Base-by-base conservation (phyloP, 2,113 vertebrate species). In the Aythya baeri region DNA sequence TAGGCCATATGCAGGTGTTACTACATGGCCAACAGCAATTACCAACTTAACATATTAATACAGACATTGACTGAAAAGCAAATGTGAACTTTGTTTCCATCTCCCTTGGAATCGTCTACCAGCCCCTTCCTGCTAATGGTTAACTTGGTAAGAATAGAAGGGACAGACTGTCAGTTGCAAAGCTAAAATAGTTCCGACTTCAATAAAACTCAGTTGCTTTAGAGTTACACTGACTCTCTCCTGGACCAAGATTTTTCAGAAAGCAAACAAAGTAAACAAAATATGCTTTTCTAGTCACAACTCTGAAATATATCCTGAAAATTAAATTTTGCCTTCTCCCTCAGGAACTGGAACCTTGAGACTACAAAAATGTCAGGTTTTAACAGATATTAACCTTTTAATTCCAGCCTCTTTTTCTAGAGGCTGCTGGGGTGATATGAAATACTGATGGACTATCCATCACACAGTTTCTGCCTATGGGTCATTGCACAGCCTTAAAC, bases 351-450 rank as follows among this genome's bases (percentile, higher is more conserved):
- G 87, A 76, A 92, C 44, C 73, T 89, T 67, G 71, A 93, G 54
- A 82, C 65, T 76, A 95, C 85, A 82, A 71, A 93, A 74, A 50
- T 86, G 89, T 91, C 88, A 72, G 55, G 49, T 95, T 96, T 91
- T 94, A 95, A 95, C 82, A 96, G 95, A 86, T 96, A 97, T 94
- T 97, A 97, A 96, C 81, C 77, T 93, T 96, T 97, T 88, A 63
- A 94, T 97, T 94, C 87, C 89, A 72, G 75, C 74, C 75, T 96
- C 67, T 41, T 14, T 88, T 96, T 97, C 94, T 78, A 94, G 86
- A 96, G 74, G 74, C 83, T 58, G 32, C 82, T 78, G 58, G 36
- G 80, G 68, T 70, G 10, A 50, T 72, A 89, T 57, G 81, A 95
- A 91, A 95, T 77, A 79, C 57, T 92, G 94, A 94, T 58, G 52